Conservation (phyloP, 2,888 invertebrate genomes). For the Tridacna gigas region DNA sequence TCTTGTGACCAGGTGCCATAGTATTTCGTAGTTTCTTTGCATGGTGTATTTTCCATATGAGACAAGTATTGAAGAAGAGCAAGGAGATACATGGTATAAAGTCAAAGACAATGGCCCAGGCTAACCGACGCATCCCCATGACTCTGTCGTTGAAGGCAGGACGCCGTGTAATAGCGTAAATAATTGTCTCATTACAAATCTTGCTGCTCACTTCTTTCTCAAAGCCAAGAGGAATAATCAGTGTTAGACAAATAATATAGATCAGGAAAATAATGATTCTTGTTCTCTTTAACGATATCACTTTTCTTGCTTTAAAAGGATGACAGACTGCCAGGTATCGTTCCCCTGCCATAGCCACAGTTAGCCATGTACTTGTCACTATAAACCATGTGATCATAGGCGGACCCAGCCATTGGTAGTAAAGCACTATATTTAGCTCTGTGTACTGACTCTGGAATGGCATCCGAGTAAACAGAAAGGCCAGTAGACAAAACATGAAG, state of each 20-base stretch:
- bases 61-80: slow-evolving; percentile 80
- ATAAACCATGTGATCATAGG: slow-evolving; percentile 82
- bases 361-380: slow-evolving; percentile 82
- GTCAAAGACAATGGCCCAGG: slow-evolving; percentile 81
- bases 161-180: slow-evolving; percentile 64
- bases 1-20: slow-evolving; percentile 72
- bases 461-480: slow-evolving; percentile 78
- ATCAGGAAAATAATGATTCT: slow-evolving; percentile 75
- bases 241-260: slow-evolving; percentile 71
- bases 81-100: slow-evolving; percentile 81
- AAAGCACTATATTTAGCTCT: slow-evolving; percentile 67
- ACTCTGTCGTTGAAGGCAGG: slow-evolving; percentile 63
- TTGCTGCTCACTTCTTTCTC: slow-evolving; percentile 69
- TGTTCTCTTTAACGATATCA: slow-evolving; percentile 80
- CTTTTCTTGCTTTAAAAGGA: slow-evolving; percentile 81
- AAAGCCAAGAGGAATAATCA: slow-evolving; percentile 78
- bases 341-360: slow-evolving; percentile 83
- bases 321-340: slow-evolving; percentile 84
- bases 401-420: slow-evolving; percentile 75
- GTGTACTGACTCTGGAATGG: slow-evolving; percentile 64
- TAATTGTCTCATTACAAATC: slow-evolving; percentile 57
- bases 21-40: slow-evolving; percentile 75
- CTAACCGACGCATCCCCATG: slow-evolving; percentile 69
- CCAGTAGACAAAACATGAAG: slow-evolving; percentile 81
- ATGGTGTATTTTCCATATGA: slow-evolving; percentile 76